Base-by-base conservation (phyloP, 2,888 invertebrate species). In the Megalurothrips usitatus region DNA sequence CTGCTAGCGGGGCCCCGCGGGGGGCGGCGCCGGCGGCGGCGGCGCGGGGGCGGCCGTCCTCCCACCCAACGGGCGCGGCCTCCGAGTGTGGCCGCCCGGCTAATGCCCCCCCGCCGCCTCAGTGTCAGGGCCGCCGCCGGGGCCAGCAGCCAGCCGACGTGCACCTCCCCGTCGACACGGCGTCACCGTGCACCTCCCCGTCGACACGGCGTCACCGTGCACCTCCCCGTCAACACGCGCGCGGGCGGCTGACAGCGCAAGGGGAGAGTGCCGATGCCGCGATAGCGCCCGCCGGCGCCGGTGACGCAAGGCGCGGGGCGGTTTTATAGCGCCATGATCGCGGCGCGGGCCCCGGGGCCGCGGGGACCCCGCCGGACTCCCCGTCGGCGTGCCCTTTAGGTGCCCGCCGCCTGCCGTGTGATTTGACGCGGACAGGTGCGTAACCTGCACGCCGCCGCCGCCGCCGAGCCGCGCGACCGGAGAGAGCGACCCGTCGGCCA, bases 91-190 rank as follows among this genome's bases (percentile, higher is more conserved):
- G 34, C 34, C 34, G 34, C 3, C 34, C 34, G 11, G 58, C 58
- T 58, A 58, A 52, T 12, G 52, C 19, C n/a, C n/a, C n/a, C n/a
- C n/a, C n/a, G 52, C 58, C 17, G 58, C 34, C n/a, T 58, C 58
- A 58, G 58, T 58, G 58, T 58, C 58, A 58, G 58, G 58, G 58
- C 14, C 58, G 58, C 58, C 58, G 14, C 58, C 58, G 58, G 58
- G 58, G n/a, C 58, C 14, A 43, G 34, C 34, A 4, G 6, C 34
- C 34, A 43, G 34, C 34, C 2, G 34, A 4, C 34, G 34, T 43
- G 34, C n/a, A n/a, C n/a, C n/a, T n/a, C n/a, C n/a, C n/a, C n/a
- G n/a, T n/a, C n/a, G n/a, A n/a, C n/a, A n/a, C n/a, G n/a, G n/a
- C n/a, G 34, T 43, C 34, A 43, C 3, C 34, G 34, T 43, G n/a